Evolutionary conservation across 2,888 invertebrate species (phyloP), one percentile per base, ranked within the genome.

Genomic region (Pediacus dermestoides): DNA sequence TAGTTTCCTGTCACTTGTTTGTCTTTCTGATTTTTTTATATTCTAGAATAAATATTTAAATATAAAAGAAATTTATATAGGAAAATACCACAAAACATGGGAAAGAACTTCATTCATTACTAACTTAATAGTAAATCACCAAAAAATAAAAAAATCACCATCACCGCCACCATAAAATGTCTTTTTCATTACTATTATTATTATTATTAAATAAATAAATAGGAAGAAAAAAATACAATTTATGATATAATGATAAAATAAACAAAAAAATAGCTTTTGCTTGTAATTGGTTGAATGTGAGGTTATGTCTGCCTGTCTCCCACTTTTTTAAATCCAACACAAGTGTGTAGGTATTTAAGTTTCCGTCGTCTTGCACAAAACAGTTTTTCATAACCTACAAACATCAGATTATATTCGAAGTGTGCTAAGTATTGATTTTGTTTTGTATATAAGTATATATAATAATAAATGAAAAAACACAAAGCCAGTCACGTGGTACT

Each of bases 211-310:
- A 40, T 27, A 25, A 30, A 34, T 32, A 33, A 37, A 39, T 34
- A 34, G 39, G 35, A 37, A 46, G 48, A 40, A 48, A 50, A 44
- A 46, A 50, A n/a, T n/a, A 44, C 41, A 47, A 53, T 44, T 48
- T 48, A 51, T 46, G 42, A 42, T 50, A 46, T 39, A 44, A 50
- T 47, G n/a, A n/a, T n/a, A n/a, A n/a, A n/a, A n/a, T n/a, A n/a
- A n/a, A n/a, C n/a, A n/a, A n/a, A 50, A 54, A 54, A 55, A 52
- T 54, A 58, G 60, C 60, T 60, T 59, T 43, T 53, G 60, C 60
- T 60, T 60, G 56, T 53, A 53, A 55, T 55, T 53, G 49, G 50
- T 53, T 53, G 57, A 48, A 54, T 47, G 52, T 50, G 46, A 45
- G 43, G 38, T 34, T 39, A 42, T 53, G 52, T 44, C 44, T 47